Conservation (phyloP, 2,797 vertebrate species). For the Lutra lutra region DNA sequence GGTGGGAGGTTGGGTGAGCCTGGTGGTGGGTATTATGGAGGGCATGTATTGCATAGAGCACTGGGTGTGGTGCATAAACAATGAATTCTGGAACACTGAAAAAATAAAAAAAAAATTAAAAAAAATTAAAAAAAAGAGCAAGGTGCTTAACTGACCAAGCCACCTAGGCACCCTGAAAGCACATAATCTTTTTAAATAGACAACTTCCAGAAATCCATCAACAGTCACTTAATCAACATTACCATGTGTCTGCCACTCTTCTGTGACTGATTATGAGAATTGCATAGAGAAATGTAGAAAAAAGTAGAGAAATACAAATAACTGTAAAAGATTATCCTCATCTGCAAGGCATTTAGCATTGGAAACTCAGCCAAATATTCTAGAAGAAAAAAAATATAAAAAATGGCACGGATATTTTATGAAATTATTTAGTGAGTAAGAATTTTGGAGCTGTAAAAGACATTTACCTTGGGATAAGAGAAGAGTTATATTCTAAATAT, state of each 20-base stretch:
- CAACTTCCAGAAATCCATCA: background rate
- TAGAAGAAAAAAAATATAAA: background rate
- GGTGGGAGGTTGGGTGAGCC: too few species aligned
- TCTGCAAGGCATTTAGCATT: background rate
- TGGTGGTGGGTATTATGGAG: too few species aligned
- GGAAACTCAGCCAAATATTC: background rate
- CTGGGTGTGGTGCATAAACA: too few species aligned
- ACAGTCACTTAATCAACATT: background rate
- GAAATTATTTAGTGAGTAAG: background rate
- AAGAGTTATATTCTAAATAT: background rate
- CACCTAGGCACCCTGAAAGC: too few species aligned
- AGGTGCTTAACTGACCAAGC: too few species aligned
- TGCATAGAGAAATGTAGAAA: background rate
- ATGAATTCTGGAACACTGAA: too few species aligned
- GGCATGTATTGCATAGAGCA: too few species aligned
- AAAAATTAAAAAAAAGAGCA: too few species aligned
- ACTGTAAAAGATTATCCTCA: background rate
- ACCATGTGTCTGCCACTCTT: background rate
- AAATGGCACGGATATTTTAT: background rate
- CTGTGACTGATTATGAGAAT: background rate
- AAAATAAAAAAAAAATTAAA: too few species aligned
- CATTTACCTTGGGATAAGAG: background rate
- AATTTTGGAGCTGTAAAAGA: background rate
- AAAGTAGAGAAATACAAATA: background rate
- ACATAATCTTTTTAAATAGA: background rate